Conservation (phyloP, 2,888 invertebrate species). For the Smittia sp. region DNA sequence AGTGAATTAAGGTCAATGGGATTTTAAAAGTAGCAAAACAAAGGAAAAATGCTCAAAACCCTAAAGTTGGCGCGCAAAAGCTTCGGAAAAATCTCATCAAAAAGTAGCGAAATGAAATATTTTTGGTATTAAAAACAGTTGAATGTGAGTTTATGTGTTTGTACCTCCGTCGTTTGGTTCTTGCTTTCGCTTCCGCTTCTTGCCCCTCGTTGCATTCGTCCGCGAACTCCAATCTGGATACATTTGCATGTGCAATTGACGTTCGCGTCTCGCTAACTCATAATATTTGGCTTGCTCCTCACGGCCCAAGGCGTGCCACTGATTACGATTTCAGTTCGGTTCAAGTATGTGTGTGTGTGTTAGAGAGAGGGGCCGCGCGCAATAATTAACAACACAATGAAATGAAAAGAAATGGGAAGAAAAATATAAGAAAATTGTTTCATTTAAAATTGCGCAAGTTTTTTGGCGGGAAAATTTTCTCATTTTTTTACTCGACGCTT, state of each 20-base stretch:
- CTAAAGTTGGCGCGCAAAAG: neutral
- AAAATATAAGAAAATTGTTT: slow-evolving; percentile 32
- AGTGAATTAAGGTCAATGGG: neutral
- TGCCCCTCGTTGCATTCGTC: slow-evolving; percentile 99
- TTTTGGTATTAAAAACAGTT: slow-evolving; percentile 15
- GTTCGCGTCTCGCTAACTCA: slow-evolving; percentile 96
- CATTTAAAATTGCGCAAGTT: too few relatives aligned
- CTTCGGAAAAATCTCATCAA: slow-evolving; percentile 49
- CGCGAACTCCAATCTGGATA: slow-evolving; percentile 99
- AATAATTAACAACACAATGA: slow-evolving; percentile 43
- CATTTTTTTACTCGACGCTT: neutral
- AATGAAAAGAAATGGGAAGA: slow-evolving; percentile 40
- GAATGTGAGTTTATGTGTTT: slow-evolving; percentile 45
- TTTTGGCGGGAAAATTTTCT: neutral
- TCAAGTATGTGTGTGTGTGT: slow-evolving; percentile 43
- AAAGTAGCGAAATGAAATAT: slow-evolving; percentile 40
- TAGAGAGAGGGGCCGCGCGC: neutral
- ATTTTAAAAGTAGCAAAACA: neutral
- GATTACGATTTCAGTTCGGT: slow-evolving; percentile 52
- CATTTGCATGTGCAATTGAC: slow-evolving; percentile 98
- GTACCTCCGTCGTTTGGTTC: slow-evolving; percentile 96
- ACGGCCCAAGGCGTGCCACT: slow-evolving; percentile 99
- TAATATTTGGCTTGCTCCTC: slow-evolving; percentile 99
- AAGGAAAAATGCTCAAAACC: neutral
- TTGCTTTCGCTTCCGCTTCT: slow-evolving; percentile 99